Percentiles rank a stretch among this genome's conserved stretches.
phyloP scores from a whole-genome alignment of 1,140 invertebrate species.

The Drosophila pseudoobscura region DNA sequence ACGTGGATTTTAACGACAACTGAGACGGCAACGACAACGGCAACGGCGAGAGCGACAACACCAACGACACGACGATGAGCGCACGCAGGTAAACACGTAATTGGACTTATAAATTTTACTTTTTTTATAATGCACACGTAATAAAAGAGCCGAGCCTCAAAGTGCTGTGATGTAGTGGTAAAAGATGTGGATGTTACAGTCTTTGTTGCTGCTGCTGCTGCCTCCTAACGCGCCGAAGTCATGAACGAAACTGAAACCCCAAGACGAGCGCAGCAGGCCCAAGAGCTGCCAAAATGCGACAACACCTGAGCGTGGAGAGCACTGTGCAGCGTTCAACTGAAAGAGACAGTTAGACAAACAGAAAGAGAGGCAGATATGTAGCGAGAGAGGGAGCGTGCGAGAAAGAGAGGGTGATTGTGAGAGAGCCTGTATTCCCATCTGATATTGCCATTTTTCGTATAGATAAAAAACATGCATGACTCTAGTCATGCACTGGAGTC shows the following conservation, averaged over 20 bases:
- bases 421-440: slow-evolving; percentile 32
- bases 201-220: slow-evolving; percentile 25
- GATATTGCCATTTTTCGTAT: slow-evolving; percentile 43
- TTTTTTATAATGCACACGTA: slow-evolving; percentile 44
- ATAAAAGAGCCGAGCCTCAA: slow-evolving; percentile 39
- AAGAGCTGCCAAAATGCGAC: slow-evolving; percentile 60
- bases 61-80: slow-evolving; percentile 5
- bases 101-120: slow-evolving; percentile 59
- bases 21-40: slow-evolving; percentile 7
- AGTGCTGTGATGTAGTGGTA: slow-evolving; percentile 35
- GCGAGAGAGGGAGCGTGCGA: not conserved
- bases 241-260: slow-evolving; percentile 74
- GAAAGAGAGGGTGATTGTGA: slow-evolving; percentile 4
- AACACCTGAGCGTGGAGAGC: slow-evolving; percentile 17
- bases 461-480: slow-evolving; percentile 40
- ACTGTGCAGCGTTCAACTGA: too few relatives aligned
- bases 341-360: not conserved
- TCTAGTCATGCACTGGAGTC: slow-evolving; percentile 38
- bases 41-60: slow-evolving; percentile 20
- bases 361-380: not conserved
- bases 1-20: slow-evolving; percentile 14
- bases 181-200: slow-evolving; percentile 5
- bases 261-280: slow-evolving; percentile 34
- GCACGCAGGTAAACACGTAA: slow-evolving; percentile 59
- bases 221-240: slow-evolving; percentile 65